Conservation (phyloP, 1,140 invertebrate species). For the Magallana angulata region DNA sequence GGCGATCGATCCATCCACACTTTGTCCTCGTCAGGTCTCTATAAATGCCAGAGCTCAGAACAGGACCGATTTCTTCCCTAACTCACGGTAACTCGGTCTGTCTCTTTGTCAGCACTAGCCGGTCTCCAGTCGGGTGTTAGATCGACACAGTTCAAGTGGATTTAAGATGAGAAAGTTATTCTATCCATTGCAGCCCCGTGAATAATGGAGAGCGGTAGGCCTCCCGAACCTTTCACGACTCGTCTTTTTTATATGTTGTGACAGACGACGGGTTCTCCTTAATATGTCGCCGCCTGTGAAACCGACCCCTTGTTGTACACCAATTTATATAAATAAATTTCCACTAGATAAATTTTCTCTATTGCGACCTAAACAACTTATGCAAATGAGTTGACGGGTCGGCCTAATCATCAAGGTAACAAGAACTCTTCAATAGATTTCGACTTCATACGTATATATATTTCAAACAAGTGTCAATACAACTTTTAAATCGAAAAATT, state of each 20-base stretch:
- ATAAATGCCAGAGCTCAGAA: not conserved
- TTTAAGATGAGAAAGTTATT: not conserved
- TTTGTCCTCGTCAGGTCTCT: constrained; percentile 25
- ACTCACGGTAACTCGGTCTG: too few relatives aligned
- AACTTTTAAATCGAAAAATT: constrained; percentile 23
- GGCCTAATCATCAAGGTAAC: constrained; percentile 28
- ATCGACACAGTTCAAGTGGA: not conserved
- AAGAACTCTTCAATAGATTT: not conserved
- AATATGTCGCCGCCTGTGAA: constrained; percentile 20
- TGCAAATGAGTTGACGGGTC: constrained; percentile 29
- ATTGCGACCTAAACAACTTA: constrained; percentile 18
- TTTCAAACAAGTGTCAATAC: constrained; percentile 27
- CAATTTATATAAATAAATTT: constrained; percentile 36
- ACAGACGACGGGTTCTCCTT: constrained; percentile 16
- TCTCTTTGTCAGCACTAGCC: not conserved
- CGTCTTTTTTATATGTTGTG: constrained; percentile 9
- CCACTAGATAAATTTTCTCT: constrained; percentile 35
- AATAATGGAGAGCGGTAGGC: not conserved
- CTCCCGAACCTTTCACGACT: constrained; percentile 10
- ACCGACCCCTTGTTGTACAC: constrained; percentile 14
- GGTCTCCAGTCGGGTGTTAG: not conserved
- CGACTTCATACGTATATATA: constrained; percentile 28
- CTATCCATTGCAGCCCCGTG: constrained; percentile 20
- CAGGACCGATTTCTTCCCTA: not conserved
- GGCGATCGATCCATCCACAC: not conserved